Evolutionary conservation across 2,113 vertebrate species (phyloP).

Genomic region (Perca schrenkii): DNA sequence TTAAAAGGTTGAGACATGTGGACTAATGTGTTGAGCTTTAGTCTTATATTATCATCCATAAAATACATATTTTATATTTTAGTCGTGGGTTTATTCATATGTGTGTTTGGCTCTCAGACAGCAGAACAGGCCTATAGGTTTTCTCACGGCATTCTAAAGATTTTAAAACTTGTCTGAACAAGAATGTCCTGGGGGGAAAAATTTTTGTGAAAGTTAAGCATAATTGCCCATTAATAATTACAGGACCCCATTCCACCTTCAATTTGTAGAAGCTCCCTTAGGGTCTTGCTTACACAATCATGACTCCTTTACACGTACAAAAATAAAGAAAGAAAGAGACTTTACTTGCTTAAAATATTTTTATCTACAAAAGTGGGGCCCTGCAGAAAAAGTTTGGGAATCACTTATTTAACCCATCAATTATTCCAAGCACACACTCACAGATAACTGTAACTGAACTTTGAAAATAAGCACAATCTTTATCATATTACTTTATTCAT

Average conservation of each 20-base stretch:
- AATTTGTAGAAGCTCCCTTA: accelerated
- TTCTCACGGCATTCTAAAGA: background rate
- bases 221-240: background rate
- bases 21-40: too few species aligned
- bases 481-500: background rate
- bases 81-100: background rate
- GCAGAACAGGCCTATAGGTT: background rate
- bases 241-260: slow-evolving; percentile 11
- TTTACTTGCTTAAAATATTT: too few species aligned
- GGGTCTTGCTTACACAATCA: background rate
- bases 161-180: slow-evolving; percentile 28
- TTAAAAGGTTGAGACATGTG: too few species aligned
- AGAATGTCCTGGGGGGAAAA: background rate
- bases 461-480: background rate
- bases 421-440: background rate
- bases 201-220: background rate
- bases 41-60: background rate
- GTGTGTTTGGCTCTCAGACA: background rate
- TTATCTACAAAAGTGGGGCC: too few species aligned
- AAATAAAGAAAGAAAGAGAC: too few species aligned
- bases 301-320: background rate
- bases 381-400: too few species aligned
- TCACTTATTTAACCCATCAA: too few species aligned
- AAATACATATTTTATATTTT: background rate
- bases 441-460: background rate